phyloP scores from a whole-genome alignment of 1,140 invertebrate genomes.

The Monomorium pharaonis region DNA sequence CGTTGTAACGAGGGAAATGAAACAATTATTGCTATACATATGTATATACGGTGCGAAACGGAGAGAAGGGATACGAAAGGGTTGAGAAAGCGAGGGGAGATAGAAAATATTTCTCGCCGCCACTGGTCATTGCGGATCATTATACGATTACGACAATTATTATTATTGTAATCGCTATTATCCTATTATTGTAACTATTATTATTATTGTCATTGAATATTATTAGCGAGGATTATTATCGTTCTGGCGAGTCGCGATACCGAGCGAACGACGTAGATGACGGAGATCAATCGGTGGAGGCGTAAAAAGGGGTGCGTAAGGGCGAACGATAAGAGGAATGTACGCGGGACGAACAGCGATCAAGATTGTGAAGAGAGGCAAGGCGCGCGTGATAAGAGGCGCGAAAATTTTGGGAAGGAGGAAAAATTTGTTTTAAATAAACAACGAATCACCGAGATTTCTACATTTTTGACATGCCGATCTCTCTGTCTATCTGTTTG shows the following conservation, averaged over 20 bases:
- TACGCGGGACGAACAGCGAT: slow-evolving; percentile 48
- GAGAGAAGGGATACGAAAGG: slow-evolving; percentile 47
- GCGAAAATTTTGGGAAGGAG: background rate
- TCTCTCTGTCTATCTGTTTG: slow-evolving; percentile 74
- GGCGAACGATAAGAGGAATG: slow-evolving; percentile 38
- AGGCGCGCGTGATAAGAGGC: background rate
- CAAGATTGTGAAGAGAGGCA: slow-evolving; percentile 6
- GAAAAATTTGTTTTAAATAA: slow-evolving; percentile 81
- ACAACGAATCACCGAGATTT: slow-evolving; percentile 82
- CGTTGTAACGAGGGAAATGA: slow-evolving; percentile 61
- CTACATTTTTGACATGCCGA: slow-evolving; percentile 70
- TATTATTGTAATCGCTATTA: slow-evolving; percentile 70
- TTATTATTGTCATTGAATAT: slow-evolving; percentile 68
- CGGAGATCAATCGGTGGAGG: slow-evolving; percentile 11
- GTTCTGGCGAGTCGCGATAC: slow-evolving; percentile 49
- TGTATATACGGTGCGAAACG: slow-evolving; percentile 63
- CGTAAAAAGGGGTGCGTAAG: background rate
- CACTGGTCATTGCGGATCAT: slow-evolving; percentile 68
- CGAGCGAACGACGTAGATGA: background rate
- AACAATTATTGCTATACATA: slow-evolving; percentile 67
- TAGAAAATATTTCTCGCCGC: slow-evolving; percentile 57
- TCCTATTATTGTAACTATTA: slow-evolving; percentile 65
- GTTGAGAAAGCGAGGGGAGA: slow-evolving; percentile 28
- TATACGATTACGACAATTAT: slow-evolving; percentile 71
- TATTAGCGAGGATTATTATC: slow-evolving; percentile 63